Conservation (phyloP, 2,797 vertebrate genomes). For the Australoheros facetus region DNA sequence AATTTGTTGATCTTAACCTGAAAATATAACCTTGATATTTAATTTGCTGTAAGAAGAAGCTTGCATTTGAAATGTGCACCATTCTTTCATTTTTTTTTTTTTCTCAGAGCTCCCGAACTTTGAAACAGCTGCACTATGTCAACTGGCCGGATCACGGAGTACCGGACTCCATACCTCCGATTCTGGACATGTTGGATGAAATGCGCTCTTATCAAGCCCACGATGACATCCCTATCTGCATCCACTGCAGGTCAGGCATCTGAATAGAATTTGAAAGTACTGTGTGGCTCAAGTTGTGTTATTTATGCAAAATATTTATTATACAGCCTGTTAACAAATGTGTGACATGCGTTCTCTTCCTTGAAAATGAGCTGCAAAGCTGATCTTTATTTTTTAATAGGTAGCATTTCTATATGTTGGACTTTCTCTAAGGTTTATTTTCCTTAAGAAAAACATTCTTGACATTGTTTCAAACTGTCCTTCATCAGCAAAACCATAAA, state of each 20-base stretch:
- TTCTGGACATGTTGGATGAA: slow-evolving; percentile 89
- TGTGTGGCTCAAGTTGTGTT: background rate
- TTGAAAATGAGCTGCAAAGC: background rate
- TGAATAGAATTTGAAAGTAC: background rate
- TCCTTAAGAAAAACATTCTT: background rate
- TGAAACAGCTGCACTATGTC: slow-evolving; percentile 93
- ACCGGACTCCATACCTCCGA: slow-evolving; percentile 88
- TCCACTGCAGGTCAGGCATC: slow-evolving; percentile 93
- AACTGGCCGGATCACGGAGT: slow-evolving; percentile 98
- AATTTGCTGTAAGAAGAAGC: background rate
- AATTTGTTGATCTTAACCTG: background rate
- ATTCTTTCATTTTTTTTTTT: background rate
- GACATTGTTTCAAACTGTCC: background rate
- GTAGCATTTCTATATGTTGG: rapidly evolving
- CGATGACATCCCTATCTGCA: slow-evolving; percentile 86
- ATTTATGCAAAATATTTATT: background rate
- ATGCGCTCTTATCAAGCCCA: slow-evolving; percentile 86
- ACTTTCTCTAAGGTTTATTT: background rate
- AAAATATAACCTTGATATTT: background rate
- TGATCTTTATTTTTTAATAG: background rate
- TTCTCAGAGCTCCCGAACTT: slow-evolving; percentile 80
- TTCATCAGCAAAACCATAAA: background rate
- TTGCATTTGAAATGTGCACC: background rate
- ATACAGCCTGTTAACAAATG: background rate
- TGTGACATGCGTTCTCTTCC: background rate